phyloP scores from a whole-genome alignment of 2,888 invertebrate genomes.

The Galerucella nymphaeae region DNA sequence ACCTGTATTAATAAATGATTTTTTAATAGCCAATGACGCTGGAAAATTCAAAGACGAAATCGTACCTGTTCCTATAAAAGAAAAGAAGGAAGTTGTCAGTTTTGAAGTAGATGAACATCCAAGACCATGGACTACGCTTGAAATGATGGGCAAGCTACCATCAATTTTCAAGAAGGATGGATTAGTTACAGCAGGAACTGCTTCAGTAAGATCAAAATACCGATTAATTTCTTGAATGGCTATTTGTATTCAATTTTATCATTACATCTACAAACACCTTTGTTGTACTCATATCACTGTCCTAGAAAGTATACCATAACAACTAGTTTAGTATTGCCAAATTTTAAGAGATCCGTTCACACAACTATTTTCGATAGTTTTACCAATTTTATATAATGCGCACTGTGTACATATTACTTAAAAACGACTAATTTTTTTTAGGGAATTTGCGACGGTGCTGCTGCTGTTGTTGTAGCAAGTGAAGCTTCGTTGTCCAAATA shows the following conservation, averaged over 20 bases:
- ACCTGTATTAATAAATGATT: too few species aligned
- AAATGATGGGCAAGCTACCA: slow-evolving; percentile 85
- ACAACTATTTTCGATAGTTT: too few species aligned
- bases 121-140: slow-evolving; percentile 86
- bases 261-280: too few species aligned
- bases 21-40: slow-evolving; percentile 78
- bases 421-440: slow-evolving; percentile 60
- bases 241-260: too few species aligned
- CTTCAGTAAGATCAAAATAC: slow-evolving; percentile 77
- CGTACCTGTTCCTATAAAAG: slow-evolving; percentile 83
- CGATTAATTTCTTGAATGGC: background rate
- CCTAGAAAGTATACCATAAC: too few species aligned
- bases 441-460: slow-evolving; percentile 99
- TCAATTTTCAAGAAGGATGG: slow-evolving; percentile 95
- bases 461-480: slow-evolving; percentile 88
- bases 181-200: slow-evolving; percentile 92
- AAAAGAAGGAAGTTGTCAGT: slow-evolving; percentile 83
- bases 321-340: too few species aligned
- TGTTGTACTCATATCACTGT: too few species aligned
- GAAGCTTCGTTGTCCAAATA: slow-evolving; percentile 87
- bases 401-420: too few species aligned
- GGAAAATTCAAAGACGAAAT: slow-evolving; percentile 93
- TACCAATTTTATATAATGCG: too few species aligned
- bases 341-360: too few species aligned
- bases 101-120: slow-evolving; percentile 94